These are phyloP conservation scores for Hipparchia semele DNA, from an alignment of 2,888 invertebrate species.

Conservation along the genomic window DNA sequence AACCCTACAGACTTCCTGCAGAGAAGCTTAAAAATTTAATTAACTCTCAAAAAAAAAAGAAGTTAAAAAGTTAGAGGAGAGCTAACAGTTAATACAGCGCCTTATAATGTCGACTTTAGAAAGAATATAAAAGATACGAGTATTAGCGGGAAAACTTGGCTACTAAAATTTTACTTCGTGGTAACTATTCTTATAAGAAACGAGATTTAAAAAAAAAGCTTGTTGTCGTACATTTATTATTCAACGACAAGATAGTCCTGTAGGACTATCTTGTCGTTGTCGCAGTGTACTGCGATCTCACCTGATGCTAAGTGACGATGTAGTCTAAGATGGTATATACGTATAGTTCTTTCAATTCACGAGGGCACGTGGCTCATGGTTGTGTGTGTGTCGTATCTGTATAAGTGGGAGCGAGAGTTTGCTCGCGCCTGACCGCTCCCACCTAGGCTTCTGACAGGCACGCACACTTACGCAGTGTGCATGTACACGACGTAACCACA, in stretches of 20 bases:
- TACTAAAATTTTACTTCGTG: constrained; percentile 15
- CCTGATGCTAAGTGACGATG: too few relatives aligned
- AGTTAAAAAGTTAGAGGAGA: constrained; percentile 5
- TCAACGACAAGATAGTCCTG: not conserved
- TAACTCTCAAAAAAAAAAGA: constrained; percentile 5
- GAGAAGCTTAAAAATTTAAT: constrained; percentile 19
- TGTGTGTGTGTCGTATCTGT: too few relatives aligned
- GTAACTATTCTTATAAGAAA: constrained; percentile 10
- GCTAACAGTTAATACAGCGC: constrained; percentile 22
- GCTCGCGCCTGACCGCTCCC: too few relatives aligned
- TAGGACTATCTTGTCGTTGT: too few relatives aligned
- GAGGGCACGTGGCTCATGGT: too few relatives aligned
- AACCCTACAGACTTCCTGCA: not conserved
- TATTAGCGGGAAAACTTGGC: constrained; percentile 9
- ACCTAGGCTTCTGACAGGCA: too few relatives aligned
- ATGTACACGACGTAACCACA: too few relatives aligned
- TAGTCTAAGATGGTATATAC: too few relatives aligned
- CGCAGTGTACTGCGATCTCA: too few relatives aligned
- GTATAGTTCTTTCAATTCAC: too few relatives aligned
- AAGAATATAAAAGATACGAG: constrained; percentile 11
- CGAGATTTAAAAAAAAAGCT: not conserved
- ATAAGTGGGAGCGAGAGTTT: too few relatives aligned
- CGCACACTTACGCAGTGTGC: too few relatives aligned
- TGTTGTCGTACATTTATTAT: not conserved
- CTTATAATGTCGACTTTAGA: constrained; percentile 19